Evolutionary conservation across 2,888 invertebrate species (phyloP).

Genomic region (Deroplatys truncata): DNA sequence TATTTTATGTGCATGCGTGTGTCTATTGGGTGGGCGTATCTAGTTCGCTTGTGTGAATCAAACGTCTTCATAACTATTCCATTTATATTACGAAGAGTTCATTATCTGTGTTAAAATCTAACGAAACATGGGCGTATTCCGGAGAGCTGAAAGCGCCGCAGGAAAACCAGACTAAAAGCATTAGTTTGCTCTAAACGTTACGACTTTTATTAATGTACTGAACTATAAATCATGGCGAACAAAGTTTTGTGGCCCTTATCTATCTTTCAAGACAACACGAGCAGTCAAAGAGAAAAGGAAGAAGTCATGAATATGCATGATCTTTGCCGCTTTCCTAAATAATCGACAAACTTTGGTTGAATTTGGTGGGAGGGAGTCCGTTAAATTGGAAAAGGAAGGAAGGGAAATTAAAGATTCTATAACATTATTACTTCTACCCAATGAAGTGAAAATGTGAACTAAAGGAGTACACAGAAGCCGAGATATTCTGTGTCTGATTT

Average conservation of each 20-base stretch:
- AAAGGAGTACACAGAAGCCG: background rate
- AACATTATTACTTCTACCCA: constrained; percentile 4
- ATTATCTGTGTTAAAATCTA: too few species aligned
- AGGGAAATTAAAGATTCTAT: background rate
- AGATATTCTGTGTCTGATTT: background rate
- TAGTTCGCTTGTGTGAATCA: too few species aligned
- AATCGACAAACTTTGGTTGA: background rate
- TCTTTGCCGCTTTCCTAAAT: background rate
- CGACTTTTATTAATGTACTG: background rate
- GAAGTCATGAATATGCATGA: constrained; percentile 7
- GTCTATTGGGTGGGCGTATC: too few species aligned
- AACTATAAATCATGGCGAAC: background rate
- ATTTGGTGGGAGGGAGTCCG: background rate
- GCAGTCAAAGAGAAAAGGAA: background rate
- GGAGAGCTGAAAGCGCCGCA: background rate
- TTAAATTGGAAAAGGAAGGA: background rate
- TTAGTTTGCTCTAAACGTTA: background rate
- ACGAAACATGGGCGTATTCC: too few species aligned
- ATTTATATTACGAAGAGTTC: too few species aligned
- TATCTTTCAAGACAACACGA: background rate
- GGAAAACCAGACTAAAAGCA: background rate
- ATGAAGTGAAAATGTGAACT: background rate
- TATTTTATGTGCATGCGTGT: too few species aligned
- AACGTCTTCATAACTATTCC: too few species aligned
- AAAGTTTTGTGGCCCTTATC: background rate